phyloP scores from a whole-genome alignment of 2,113 vertebrate species.

The Oryctolagus cuniculus region mOryCun1.1 NC_091438.1:126190501-126191000 shows the following conservation, averaged over 20 bases:
- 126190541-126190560: not conserved
- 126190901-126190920: slow-evolving; percentile 55
- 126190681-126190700: slow-evolving; percentile 20
- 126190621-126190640: not conserved
- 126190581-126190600: slow-evolving; percentile 40
- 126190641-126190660: not conserved
- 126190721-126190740: not conserved
- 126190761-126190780: not conserved
- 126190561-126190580: slow-evolving; percentile 4
- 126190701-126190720: not conserved
- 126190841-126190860: not conserved
- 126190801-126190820: slow-evolving; percentile 58
- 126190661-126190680: slow-evolving; percentile 29
- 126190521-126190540: not conserved
- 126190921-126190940: not conserved
- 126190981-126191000: not conserved
- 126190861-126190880: slow-evolving; percentile 53
- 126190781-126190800: slow-evolving; percentile 12
- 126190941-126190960: not conserved
- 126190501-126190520: slow-evolving; percentile 30
- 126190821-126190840: not conserved
- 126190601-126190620: not conserved
- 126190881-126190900: slow-evolving; percentile 3
- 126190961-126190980: slow-evolving; percentile 3
- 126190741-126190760: slow-evolving; percentile 30